Evolutionary conservation across 2,113 vertebrate species (phyloP), one percentile per base, ranked within the genome.

Genomic region (Cebidichthys violaceus): DNA sequence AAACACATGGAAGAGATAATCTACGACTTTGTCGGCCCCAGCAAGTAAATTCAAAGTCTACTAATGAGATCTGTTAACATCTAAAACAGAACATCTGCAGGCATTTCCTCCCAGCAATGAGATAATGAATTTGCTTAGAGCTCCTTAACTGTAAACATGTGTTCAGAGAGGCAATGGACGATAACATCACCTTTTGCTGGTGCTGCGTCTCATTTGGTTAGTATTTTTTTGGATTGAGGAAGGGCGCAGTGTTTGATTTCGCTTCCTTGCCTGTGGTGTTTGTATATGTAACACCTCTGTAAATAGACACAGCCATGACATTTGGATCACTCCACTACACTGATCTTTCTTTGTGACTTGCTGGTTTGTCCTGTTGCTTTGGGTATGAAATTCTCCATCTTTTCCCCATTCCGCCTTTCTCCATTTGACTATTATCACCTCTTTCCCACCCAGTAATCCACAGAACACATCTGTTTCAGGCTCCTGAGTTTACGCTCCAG

Each of bases 41-140:
- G 70, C 71, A 81, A 85, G 86, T 81, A 78, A 79, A 91, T 90
- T 79, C 72, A 89, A 82, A 86, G 75, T 68, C 70, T 52, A 9
- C 83, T 93, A 92, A 93, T 91, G 86, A 93, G 76, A 86, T 90
- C 76, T 69, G 77, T 88, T 88, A 85, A 87, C 87, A 84, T 90
- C 88, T 90, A 91, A 92, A 92, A 76, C 68, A 75, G 60, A 89
- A 86, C 93, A 94, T 90, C 85, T 94, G 93, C 82, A 84, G 74
- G 73, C 86, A 81, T 93, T 94, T 92, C 92, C 87, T 85, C 72
- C 54, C 85, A 85, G 85, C 86, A 88, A 80, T 91, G 92, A 94
- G 89, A 90, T 93, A 90, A 95, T 93, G 73, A 88, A 84, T 92
- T 91, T 83, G 37, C 78, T 89, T 81, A 81, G 81, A 85, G 59